Conservation (phyloP, 2,888 invertebrate genomes). For the Campoplex capitator region DNA sequence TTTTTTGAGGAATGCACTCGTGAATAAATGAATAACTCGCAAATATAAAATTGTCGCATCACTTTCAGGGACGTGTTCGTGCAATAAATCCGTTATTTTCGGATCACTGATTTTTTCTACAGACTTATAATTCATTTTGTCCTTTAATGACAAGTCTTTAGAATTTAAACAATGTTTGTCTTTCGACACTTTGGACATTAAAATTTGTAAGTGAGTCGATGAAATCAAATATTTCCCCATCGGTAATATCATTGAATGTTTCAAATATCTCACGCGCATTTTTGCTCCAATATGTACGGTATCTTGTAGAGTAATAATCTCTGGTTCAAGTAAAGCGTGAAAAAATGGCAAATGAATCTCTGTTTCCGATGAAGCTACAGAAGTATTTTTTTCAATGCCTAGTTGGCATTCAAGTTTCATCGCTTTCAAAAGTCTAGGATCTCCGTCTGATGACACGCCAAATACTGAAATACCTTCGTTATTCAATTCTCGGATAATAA, state of each 20-base stretch:
- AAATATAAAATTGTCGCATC: slow-evolving; percentile 71
- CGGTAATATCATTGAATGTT: slow-evolving; percentile 69
- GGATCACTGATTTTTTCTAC: slow-evolving; percentile 71
- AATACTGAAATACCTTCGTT: no score
- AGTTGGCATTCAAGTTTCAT: no score
- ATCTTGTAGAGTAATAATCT: slow-evolving; percentile 63
- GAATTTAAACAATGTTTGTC: slow-evolving; percentile 52
- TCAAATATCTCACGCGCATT: slow-evolving; percentile 43
- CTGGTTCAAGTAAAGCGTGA: no score
- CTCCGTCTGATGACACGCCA: no score
- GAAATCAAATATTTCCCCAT: slow-evolving; percentile 70
- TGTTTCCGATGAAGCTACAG: no score
- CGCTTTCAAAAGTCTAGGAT: no score
- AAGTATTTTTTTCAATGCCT: no score
- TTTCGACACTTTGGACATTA: slow-evolving; percentile 71
- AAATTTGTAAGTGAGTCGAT: slow-evolving; percentile 67
- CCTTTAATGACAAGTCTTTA: slow-evolving; percentile 62
- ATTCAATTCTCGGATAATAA: no score
- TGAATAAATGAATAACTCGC: slow-evolving; percentile 30
- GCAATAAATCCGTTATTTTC: slow-evolving; percentile 65
- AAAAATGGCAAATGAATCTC: no score
- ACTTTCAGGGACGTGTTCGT: slow-evolving; percentile 68
- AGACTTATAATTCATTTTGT: slow-evolving; percentile 69
- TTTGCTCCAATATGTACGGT: slow-evolving; percentile 70
- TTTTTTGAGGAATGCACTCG: slow-evolving; percentile 63